Evolutionary conservation across 37 sponge, comb jelly and placozoan genomes (phyloP).

Genomic region (Theonella swinhoei): DNA sequence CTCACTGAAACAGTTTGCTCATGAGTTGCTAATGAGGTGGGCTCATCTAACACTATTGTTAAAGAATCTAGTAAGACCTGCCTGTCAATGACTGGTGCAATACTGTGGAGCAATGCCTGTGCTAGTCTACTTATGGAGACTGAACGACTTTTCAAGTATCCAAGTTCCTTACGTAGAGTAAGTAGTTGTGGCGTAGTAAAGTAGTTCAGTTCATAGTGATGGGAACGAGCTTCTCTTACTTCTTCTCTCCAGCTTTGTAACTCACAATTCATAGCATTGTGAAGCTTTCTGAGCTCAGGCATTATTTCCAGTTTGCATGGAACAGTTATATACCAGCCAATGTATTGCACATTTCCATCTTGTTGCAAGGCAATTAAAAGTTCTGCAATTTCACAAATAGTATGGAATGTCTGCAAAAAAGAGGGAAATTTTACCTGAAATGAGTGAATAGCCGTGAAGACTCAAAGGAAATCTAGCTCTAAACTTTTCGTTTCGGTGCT

Average conservation of each 20-base stretch:
- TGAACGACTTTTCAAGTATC: neutral
- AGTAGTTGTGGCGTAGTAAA: constrained; percentile 72
- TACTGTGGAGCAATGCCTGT: constrained; percentile 25
- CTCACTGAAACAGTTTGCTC: too few species aligned
- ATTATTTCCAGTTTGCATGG: neutral
- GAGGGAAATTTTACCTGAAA: neutral
- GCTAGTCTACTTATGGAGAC: too few species aligned
- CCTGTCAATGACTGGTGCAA: constrained; percentile 27
- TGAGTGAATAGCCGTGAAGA: too few species aligned
- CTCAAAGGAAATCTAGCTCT: too few species aligned
- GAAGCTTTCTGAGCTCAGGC: constrained; percentile 12
- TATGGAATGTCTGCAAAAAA: constrained; percentile 38
- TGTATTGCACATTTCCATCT: constrained; percentile 50
- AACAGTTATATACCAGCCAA: constrained; percentile 19
- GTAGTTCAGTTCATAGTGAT: constrained; percentile 73
- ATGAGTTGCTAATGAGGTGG: too few species aligned
- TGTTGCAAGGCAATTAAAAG: constrained; percentile 40
- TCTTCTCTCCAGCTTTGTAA: constrained; percentile 31
- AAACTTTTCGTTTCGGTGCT: too few species aligned
- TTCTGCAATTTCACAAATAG: constrained; percentile 50
- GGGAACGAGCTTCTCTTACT: constrained; percentile 8
- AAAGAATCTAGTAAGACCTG: too few species aligned
- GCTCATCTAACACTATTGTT: too few species aligned
- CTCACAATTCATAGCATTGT: constrained; percentile 48
- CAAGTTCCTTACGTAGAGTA: constrained; percentile 48